phyloP scores from a whole-genome alignment of 2,888 invertebrate genomes.

The Macrophya alboannulata region DNA sequence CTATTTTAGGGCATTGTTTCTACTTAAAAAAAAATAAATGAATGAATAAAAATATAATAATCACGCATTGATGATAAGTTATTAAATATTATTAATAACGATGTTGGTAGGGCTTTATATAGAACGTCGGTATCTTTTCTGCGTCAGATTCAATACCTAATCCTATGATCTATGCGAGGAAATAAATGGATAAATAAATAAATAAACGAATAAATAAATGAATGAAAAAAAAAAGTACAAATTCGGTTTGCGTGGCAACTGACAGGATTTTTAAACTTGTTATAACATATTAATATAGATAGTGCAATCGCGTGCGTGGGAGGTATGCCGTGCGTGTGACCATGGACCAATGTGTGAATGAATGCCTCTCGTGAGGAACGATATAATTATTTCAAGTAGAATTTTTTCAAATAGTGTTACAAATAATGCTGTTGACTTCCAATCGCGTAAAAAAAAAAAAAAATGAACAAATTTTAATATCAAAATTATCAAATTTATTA shows the following conservation, averaged over 20 bases:
- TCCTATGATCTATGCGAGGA: constrained; percentile 64
- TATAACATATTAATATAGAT: constrained; percentile 75
- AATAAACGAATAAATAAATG: not conserved
- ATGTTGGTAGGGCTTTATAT: constrained; percentile 72
- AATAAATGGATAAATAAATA: constrained; percentile 20
- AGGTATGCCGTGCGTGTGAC: constrained; percentile 74
- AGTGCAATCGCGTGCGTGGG: constrained; percentile 78
- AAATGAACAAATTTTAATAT: constrained; percentile 36
- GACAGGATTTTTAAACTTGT: constrained; percentile 75
- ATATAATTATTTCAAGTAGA: constrained; percentile 69
- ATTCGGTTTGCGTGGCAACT: constrained; percentile 77
- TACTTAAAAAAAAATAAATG: constrained; percentile 68
- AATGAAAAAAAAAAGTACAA: constrained; percentile 74
- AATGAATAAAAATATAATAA: constrained; percentile 60
- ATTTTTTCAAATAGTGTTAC: constrained; percentile 66
- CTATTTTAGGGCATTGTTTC: constrained; percentile 75
- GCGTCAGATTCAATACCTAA: constrained; percentile 63
- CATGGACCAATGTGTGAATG: constrained; percentile 78
- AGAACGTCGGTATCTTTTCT: constrained; percentile 56
- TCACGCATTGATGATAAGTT: constrained; percentile 56
- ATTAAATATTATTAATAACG: constrained; percentile 64
- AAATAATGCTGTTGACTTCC: constrained; percentile 64
- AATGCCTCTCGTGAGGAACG: constrained; percentile 71
- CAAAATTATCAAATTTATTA: constrained; percentile 9
- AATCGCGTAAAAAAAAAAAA: constrained; percentile 58